Evolutionary conservation across 1,140 invertebrate genomes (phyloP), one percentile per base, ranked within the genome.

Genomic region (Ruditapes philippinarum): DNA sequence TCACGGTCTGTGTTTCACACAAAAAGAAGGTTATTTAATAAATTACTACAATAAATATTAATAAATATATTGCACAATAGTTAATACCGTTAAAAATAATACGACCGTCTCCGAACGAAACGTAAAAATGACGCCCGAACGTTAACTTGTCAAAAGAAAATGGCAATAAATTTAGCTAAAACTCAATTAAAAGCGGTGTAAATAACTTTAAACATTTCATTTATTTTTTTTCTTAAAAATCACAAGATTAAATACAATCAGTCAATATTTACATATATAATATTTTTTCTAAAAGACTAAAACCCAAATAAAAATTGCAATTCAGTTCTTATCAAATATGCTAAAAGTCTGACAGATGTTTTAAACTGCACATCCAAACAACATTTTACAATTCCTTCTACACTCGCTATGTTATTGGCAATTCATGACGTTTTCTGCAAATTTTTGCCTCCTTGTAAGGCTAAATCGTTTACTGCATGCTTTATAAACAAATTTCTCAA

Each of bases 51-150:
- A 70, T 70, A 38, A 70, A 70, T 70, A 70, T 14, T n/a, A 70
- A 70, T 70, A 70, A 70, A 70, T 70, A 65, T 65, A 70, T 70
- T 70, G 65, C 65, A 70, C 65, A 70, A 70, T 70, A 70, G 19
- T 70, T 38, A 70, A 19, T 38, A 17, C 33, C 19, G 28, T 65
- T 31, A 5, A 65, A 31, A 65, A 60, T 49, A n/a, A 11, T 14
- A 57, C 17, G 7, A 22, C 3, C 51, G 5, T 19, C n/a, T 12
- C 14, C n/a, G 38, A 11, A 38, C 38, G 19, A 70, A 70, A 70
- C 65, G 14, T 70, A n/a, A n/a, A n/a, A n/a, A n/a, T n/a, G n/a
- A n/a, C n/a, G 33, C 14, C 42, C 14, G 42, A 45, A 45, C 5
- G 14, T 45, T 45, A 70, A 70, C 17, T 3, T 38, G 1, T 70